A percentile compares a stretch with the other conserved stretches of the same genome.
phyloP scores from a whole-genome alignment of 2,888 invertebrate species.

The Melolontha melolontha region DNA sequence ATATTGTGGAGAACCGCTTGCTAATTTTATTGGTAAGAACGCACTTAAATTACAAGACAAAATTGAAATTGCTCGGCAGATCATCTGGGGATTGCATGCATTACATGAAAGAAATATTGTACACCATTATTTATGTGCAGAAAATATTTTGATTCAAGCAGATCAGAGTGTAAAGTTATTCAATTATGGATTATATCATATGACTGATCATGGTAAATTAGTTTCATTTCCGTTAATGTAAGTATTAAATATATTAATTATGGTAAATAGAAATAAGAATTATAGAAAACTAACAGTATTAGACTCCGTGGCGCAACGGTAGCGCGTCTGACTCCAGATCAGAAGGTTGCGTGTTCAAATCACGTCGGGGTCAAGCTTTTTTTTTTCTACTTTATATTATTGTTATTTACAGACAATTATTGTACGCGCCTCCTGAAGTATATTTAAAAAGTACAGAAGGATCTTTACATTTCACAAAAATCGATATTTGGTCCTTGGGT shows the following conservation, averaged over 20 bases:
- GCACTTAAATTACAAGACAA: conserved; percentile 68
- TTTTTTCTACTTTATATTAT: conserved; percentile 22
- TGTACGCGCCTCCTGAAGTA: conserved; percentile 86
- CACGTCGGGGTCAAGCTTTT: conserved; percentile 88
- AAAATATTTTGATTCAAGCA: conserved; percentile 83
- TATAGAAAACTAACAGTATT: background rate
- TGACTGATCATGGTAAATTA: conserved; percentile 88
- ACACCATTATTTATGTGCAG: conserved; percentile 84
- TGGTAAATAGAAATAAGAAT: conserved; percentile 1
- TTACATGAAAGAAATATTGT: conserved; percentile 80
- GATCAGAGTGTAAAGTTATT: conserved; percentile 84
- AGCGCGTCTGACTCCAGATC: conserved; percentile 99
- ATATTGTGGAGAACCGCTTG: conserved; percentile 77
- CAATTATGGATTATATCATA: conserved; percentile 93
- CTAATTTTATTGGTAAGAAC: conserved; percentile 65
- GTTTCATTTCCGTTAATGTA: conserved; percentile 92
- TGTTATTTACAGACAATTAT: conserved; percentile 72
- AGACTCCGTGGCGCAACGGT: conserved; percentile 96
- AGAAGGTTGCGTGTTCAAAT: conserved; percentile 98
- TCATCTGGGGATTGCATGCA: conserved; percentile 78
- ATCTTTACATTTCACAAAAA: conserved; percentile 71
- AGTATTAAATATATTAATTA: conserved; percentile 53
- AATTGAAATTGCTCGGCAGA: conserved; percentile 77
- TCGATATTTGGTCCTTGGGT: conserved; percentile 96
- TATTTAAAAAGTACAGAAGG: conserved; percentile 72